Conservation (phyloP, 2,888 invertebrate genomes). For the Hemicrepidius hirtus region DNA sequence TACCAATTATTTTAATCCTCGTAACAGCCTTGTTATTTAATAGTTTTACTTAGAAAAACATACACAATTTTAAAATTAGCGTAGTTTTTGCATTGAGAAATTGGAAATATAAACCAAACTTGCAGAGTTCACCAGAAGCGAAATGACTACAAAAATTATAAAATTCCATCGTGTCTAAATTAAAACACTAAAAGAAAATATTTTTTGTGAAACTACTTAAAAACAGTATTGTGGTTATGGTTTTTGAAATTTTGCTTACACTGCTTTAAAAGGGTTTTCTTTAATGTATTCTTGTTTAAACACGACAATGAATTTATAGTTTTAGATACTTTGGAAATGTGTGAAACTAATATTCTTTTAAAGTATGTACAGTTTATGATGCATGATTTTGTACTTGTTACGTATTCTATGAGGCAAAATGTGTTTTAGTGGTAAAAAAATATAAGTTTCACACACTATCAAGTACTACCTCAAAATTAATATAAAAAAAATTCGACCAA, state of each 20-base stretch:
- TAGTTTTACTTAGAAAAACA: conserved; percentile 65
- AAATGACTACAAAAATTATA: conserved; percentile 11
- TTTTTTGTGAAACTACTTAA: conserved; percentile 49
- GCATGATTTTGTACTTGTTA: conserved; percentile 27
- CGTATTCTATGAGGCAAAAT: conserved; percentile 17
- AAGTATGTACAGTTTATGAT: conserved; percentile 11
- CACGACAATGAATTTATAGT: not conserved
- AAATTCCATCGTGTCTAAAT: conserved; percentile 36
- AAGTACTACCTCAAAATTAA: not conserved
- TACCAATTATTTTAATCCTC: conserved; percentile 61
- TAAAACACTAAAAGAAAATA: conserved; percentile 43
- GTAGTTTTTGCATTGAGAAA: conserved; percentile 3
- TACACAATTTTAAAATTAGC: conserved; percentile 43
- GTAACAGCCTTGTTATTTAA: conserved; percentile 66
- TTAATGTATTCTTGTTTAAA: conserved; percentile 9
- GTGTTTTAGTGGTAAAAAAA: conserved; percentile 10
- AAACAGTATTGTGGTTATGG: not conserved
- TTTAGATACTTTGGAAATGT: not conserved
- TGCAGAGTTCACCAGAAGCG: conserved; percentile 24
- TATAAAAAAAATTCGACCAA: conserved; percentile 32
- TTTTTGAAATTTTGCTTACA: not conserved
- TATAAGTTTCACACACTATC: conserved; percentile 9
- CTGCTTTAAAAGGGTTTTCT: not conserved
- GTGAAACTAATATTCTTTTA: conserved; percentile 13
- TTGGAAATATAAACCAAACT: conserved; percentile 22